Base-by-base conservation (phyloP, 2,113 vertebrate genomes). In the Donacobius atricapilla region DNA sequence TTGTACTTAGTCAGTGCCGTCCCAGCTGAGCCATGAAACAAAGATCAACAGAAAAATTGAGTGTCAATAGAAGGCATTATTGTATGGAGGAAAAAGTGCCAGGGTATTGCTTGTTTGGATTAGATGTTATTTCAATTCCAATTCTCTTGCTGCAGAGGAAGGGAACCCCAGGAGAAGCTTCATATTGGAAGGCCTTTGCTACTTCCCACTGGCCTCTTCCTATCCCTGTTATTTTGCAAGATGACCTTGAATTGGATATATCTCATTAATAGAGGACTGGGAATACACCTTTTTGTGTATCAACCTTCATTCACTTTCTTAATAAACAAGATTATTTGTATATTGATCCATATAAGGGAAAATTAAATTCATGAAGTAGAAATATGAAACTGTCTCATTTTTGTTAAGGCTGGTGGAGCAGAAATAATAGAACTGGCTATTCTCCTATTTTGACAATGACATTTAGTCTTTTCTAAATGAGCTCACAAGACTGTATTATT, bases 71-170 rank as follows among this genome's bases (percentile, higher is more conserved):
- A 33, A 63, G 6, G 7, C 45, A 22, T 54, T 83, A 35, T 9
- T 20, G 1, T 35, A 66, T 1, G 1, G 4, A 21, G 9, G 13
- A 2, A 9, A 39, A 77, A 45, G 45, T 42, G 4, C 4, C 25
- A 15, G 4, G 5, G 3, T 30, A 17, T 47, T 75, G 63, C 21
- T 77, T 44, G 7, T 12, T 91, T 71, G 37, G 12, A 37, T 40
- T 58, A 42, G 6, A n/a, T 50, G 6, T 16, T n/a, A 24, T 48
- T 82, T 60, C 47, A 61, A 13, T 31, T 50, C 20, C 11, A 37
- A 8, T 51, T 51, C 7, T 79, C 35, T 79, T 25, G 1, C 12
- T 69, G 7, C 21, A 54, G 35, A 76, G 12, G 8, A 71, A 12
- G 58, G 30, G 20, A 63, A 31, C 2, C 9, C 7, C 33, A 30